Evolutionary conservation across 1,140 invertebrate genomes (phyloP).

Genomic region (Pectinophora gossypiella): DNA sequence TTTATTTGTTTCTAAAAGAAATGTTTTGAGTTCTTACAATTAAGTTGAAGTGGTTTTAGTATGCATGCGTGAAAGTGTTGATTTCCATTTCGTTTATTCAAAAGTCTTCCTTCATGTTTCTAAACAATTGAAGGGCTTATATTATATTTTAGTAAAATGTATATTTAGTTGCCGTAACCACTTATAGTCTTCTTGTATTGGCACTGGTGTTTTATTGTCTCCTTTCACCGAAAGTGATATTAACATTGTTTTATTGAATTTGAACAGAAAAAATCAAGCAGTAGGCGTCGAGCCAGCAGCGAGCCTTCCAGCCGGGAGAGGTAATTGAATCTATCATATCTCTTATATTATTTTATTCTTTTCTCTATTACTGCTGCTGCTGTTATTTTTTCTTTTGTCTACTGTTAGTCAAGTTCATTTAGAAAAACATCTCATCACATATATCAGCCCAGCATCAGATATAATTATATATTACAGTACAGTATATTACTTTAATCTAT

Average conservation of each 20-base stretch:
- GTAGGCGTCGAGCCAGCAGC: conserved; percentile 67
- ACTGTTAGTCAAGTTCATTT: no score
- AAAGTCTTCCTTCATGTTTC: conserved; percentile 29
- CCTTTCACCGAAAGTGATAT: conserved; percentile 24
- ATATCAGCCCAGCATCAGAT: no score
- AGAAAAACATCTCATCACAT: no score
- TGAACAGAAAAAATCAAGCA: conserved; percentile 74
- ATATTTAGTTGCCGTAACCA: conserved; percentile 65
- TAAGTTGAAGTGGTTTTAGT: conserved; percentile 48
- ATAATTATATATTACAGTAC: background rate
- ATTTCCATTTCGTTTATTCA: conserved; percentile 33
- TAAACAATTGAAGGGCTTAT: background rate
- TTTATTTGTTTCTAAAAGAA: conserved; percentile 30
- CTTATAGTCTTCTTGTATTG: conserved; percentile 68
- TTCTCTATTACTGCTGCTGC: no score
- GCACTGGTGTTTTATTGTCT: conserved; percentile 60
- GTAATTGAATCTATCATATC: no score
- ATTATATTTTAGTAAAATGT: conserved; percentile 36
- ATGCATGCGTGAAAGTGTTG: conserved; percentile 57
- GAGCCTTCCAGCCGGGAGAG: conserved; percentile 65
- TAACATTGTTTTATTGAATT: conserved; percentile 45
- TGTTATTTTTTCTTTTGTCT: no score
- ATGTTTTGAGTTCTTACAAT: conserved; percentile 23
- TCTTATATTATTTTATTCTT: no score
- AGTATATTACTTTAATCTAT: background rate